Evolutionary conservation across 2,113 vertebrate species (phyloP).

Genomic region (Emberiza fucata): DNA sequence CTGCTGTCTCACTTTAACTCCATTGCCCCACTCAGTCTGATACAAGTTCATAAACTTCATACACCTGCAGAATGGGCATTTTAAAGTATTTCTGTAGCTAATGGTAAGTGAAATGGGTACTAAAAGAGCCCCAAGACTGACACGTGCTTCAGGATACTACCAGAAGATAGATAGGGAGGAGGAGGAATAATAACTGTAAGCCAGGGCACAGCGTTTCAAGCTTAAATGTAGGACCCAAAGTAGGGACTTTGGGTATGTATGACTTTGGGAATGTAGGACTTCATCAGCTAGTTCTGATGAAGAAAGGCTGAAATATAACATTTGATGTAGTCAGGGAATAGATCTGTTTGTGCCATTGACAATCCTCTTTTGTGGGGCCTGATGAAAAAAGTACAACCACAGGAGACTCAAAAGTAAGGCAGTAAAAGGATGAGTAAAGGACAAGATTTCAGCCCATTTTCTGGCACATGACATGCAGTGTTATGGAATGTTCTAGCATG

Average conservation of each 20-base stretch:
- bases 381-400: background rate
- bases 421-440: background rate
- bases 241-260: too few relatives aligned
- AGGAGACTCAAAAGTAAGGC: background rate
- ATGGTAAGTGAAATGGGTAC: background rate
- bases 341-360: background rate
- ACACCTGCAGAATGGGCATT: background rate
- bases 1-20: background rate
- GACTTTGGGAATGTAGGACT: too few relatives aligned
- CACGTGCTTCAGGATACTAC: background rate
- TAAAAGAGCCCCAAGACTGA: background rate
- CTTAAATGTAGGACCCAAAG: background rate
- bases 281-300: background rate
- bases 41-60: background rate
- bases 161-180: background rate
- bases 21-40: background rate
- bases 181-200: background rate
- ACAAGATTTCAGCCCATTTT: background rate
- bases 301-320: background rate
- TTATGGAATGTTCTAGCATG: background rate
- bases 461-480: fast-evolving
- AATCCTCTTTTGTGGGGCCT: background rate
- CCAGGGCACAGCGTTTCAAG: background rate
- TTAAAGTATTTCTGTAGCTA: background rate
- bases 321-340: background rate